Conservation (phyloP, 2,888 invertebrate species). For the Sicus ferrugineus region DNA sequence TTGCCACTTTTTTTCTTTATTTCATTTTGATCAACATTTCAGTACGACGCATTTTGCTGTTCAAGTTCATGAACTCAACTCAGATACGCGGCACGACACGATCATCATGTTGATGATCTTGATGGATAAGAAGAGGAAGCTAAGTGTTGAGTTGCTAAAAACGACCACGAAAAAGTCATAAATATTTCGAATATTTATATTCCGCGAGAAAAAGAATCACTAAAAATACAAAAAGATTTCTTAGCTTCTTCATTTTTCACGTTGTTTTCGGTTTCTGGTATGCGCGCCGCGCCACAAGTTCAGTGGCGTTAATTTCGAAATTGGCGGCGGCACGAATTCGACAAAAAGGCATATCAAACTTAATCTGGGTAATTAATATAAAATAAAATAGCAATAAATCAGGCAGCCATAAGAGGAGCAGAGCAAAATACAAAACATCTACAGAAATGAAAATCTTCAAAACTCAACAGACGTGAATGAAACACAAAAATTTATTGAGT, state of each 20-base stretch:
- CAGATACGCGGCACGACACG: neutral
- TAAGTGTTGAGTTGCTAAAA: neutral
- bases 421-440: neutral
- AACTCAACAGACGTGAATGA: neutral
- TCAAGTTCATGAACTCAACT: slow-evolving; percentile 29
- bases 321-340: neutral
- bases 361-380: slow-evolving; percentile 4
- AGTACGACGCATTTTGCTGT: slow-evolving; percentile 8
- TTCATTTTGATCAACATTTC: slow-evolving; percentile 4
- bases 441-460: neutral
- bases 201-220: neutral
- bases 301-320: slow-evolving; percentile 16
- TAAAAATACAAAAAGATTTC: neutral
- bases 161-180: slow-evolving; percentile 3
- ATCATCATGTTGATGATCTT: neutral
- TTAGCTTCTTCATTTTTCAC: too few relatives aligned
- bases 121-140: neutral
- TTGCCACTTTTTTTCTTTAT: too few relatives aligned
- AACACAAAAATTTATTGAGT: neutral
- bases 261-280: too few relatives aligned
- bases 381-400: slow-evolving; percentile 10
- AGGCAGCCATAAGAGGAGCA: neutral
- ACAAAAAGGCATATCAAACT: neutral
- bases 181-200: neutral
- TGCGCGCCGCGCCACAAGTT: neutral